Percentiles rank a stretch among this genome's conserved stretches.
Conservation (phyloP, 2,797 vertebrate species). For the Periparus ater region DNA sequence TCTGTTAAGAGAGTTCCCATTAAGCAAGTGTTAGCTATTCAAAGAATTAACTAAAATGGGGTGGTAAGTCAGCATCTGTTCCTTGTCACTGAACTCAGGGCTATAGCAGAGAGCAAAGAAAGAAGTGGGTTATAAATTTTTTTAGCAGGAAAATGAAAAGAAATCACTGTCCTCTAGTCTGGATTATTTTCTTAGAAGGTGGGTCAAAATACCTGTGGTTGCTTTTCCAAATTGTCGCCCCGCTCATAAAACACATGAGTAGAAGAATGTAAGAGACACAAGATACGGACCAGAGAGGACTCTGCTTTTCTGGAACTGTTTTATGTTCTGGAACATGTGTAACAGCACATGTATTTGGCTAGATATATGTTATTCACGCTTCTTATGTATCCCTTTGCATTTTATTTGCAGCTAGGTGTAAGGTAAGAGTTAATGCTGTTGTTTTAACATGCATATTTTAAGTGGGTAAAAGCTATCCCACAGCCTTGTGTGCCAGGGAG, state of each 20-base stretch:
- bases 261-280: background rate
- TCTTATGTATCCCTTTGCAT: background rate
- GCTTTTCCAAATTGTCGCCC: background rate
- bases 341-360: background rate
- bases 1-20: conserved; percentile 13
- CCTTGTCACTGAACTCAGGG: conserved; percentile 1
- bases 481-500: background rate
- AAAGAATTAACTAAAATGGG: background rate
- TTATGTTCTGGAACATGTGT: background rate
- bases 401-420: background rate
- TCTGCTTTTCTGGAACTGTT: background rate
- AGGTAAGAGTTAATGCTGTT: background rate
- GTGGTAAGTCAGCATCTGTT: background rate
- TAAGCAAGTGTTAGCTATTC: conserved; percentile 4
- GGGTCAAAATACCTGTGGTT: background rate
- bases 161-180: background rate
- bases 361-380: background rate
- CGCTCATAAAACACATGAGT: background rate
- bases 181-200: background rate
- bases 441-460: background rate
- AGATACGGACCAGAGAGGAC: background rate
- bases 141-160: background rate
- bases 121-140: background rate
- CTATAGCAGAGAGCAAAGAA: background rate
- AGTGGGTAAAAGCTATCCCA: background rate